These are phyloP conservation scores for Gastracanthus pulcherrimus DNA, from an alignment of 2,888 invertebrate species.

Conservation along the genomic window DNA sequence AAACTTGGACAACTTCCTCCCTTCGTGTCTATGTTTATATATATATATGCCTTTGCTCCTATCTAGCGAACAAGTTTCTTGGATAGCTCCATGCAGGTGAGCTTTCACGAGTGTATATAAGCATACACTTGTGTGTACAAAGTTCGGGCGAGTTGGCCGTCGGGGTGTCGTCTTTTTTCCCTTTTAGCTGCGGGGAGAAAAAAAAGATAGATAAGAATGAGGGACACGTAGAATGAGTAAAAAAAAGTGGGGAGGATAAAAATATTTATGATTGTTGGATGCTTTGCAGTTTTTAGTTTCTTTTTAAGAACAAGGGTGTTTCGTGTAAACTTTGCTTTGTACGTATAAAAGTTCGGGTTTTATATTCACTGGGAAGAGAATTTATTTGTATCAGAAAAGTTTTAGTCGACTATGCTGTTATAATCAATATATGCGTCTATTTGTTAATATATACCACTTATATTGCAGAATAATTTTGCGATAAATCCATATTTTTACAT, in stretches of 20 bases:
- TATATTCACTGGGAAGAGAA: background rate
- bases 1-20: constrained; percentile 54
- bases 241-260: constrained; percentile 41
- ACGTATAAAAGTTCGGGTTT: constrained; percentile 5
- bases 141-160: constrained; percentile 57
- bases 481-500: background rate
- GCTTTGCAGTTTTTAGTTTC: constrained; percentile 29
- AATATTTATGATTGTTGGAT: constrained; percentile 46
- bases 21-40: too few species aligned
- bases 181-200: constrained; percentile 28
- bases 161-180: constrained; percentile 45
- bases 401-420: too few species aligned
- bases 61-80: constrained; percentile 42
- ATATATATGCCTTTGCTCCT: constrained; percentile 14
- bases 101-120: constrained; percentile 18
- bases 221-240: constrained; percentile 40
- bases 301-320: constrained; percentile 25
- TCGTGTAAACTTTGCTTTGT: background rate
- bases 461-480: background rate
- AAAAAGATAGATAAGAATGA: constrained; percentile 8
- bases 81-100: constrained; percentile 53
- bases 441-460: too few species aligned
- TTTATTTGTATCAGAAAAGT: background rate
- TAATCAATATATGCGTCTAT: too few species aligned
- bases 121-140: constrained; percentile 43